Conservation (phyloP, 2,113 vertebrate species). For the Vanacampus margaritifer region DNA sequence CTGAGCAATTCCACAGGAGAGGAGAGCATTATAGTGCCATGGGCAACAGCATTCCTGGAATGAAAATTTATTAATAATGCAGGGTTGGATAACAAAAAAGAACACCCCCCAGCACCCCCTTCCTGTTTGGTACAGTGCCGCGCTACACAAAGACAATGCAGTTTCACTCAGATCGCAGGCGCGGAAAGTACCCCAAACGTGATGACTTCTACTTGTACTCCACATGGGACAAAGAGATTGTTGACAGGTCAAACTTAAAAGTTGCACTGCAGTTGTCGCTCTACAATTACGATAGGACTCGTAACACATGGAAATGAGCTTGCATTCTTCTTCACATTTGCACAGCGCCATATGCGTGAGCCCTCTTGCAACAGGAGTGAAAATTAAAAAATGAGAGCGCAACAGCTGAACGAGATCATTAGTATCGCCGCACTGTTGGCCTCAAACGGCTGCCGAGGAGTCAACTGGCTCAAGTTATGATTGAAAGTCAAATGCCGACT, state of each 20-base stretch:
- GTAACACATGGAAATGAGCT: conserved; percentile 32
- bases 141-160: conserved; percentile 59
- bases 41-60: conserved; percentile 71
- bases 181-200: conserved; percentile 47
- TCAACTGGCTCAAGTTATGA: conserved; percentile 12
- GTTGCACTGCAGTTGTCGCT: conserved; percentile 26
- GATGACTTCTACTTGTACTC: conserved; percentile 28
- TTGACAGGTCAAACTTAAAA: conserved; percentile 43
- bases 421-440: conserved; percentile 21
- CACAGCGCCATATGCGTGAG: conserved; percentile 38
- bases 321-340: conserved; percentile 32
- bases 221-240: conserved; percentile 37
- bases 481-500: conserved; percentile 27
- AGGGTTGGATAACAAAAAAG: conserved; percentile 71
- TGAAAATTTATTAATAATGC: conserved; percentile 77
- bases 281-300: conserved; percentile 50
- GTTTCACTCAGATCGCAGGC: conserved; percentile 62
- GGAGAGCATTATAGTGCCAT: conserved; percentile 62
- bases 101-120: conserved; percentile 44
- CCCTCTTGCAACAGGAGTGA: conserved; percentile 25
- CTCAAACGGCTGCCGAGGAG: conserved; percentile 27
- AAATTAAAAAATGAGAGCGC: conserved; percentile 35
- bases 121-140: conserved; percentile 53
- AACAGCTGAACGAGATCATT: conserved; percentile 48
- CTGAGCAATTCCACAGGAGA: conserved; percentile 55